Base-by-base conservation (phyloP, 2,888 invertebrate genomes). In the Mimas tiliae region DNA sequence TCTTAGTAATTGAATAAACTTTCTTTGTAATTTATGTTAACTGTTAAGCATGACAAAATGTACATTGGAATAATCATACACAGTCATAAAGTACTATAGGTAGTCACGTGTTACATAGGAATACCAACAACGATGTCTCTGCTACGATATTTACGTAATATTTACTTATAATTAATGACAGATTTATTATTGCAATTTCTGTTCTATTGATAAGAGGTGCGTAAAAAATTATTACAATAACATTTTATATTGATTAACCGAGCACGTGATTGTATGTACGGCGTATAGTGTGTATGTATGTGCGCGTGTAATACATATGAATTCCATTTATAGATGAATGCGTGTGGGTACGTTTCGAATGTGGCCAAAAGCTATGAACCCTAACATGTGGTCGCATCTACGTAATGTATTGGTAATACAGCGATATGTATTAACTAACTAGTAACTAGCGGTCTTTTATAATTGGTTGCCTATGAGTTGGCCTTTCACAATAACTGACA, bases 401-500 rank as follows among this genome's bases (percentile, higher is more conserved):
- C 52, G 42, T 52, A 21, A 52, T 27, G n/a, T 27, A 11, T 65
- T 19, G 66, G 63, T 69, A 68, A 64, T 71, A 72, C 74, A 55
- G 34, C 33, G 34, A 34, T 38, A 19, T 19, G 14, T 33, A 53
- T 16, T 1, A 42, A 7, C 55, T 12, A 58, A 58, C 38, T 42
- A 12, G 19, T 19, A 42, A 16, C 11, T 38, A 58, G 72, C 74
- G 70, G 67, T 69, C 66, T 67, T 68, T 52, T 70, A 69, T 75
- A 73, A 73, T 71, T 80, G 80, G 27, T 16, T 14, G 48, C 48
- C 16, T 65, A 69, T 64, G 34, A 55, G 9, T 73, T 69, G 69
- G 72, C 81, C 83, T 86, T 87, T 86, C 85, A 83, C 82, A 80
- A 38, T 38, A 9, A 78, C 76, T 73, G 69, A 72, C 45, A 68